Percentiles rank a stretch among this genome's conserved stretches.
phyloP scores from a whole-genome alignment of 2,888 invertebrate species.

The Antitype chi region DNA sequence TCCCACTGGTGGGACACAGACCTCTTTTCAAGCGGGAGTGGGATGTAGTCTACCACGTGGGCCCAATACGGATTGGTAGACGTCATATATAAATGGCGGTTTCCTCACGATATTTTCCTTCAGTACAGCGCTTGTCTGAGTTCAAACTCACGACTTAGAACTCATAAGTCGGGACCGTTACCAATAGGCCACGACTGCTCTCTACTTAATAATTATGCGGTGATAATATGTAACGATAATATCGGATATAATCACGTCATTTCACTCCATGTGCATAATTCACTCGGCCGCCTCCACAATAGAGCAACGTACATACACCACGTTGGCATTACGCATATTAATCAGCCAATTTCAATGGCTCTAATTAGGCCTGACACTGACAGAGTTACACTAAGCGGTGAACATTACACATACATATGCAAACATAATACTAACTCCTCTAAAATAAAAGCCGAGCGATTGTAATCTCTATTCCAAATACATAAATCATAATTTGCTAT shows the following conservation, averaged over 20 bases:
- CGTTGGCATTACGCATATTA: conserved; percentile 85
- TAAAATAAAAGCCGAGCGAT: conserved; percentile 57
- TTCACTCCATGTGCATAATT: conserved; percentile 82
- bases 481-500: conserved; percentile 40
- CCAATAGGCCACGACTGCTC: no score
- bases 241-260: conserved; percentile 82
- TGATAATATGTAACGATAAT: conserved; percentile 72
- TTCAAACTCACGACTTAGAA: no score
- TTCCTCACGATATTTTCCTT: no score
- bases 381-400: conserved; percentile 86
- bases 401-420: conserved; percentile 72
- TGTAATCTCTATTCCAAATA: conserved; percentile 56
- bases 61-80: no score
- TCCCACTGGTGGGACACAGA: no score
- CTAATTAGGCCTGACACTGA: conserved; percentile 89
- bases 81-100: no score
- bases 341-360: conserved; percentile 88
- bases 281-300: conserved; percentile 79
- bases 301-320: conserved; percentile 83
- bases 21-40: no score
- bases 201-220: conserved; percentile 63
- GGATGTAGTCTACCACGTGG: no score
- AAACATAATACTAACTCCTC: conserved; percentile 56
- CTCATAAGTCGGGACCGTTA: no score
- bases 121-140: no score